Percentiles rank a stretch among this genome's conserved stretches.
Evolutionary conservation across 1,140 invertebrate genomes (phyloP).

Genomic region (Triops longicaudatus): DNA sequence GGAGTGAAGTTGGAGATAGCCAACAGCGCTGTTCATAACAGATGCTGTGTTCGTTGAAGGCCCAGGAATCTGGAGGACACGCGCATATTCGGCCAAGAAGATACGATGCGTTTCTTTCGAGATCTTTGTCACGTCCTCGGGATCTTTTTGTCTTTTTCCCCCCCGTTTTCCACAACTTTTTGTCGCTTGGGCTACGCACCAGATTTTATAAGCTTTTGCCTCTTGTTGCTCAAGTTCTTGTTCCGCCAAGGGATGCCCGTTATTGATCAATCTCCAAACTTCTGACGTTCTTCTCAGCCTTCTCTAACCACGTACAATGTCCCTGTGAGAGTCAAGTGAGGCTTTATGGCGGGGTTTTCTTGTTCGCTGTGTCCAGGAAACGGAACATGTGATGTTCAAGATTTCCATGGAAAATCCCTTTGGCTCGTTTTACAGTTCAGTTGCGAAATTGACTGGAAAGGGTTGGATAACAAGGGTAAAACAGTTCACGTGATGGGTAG

Average conservation of each 20-base stretch:
- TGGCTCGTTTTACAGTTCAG: no score
- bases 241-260: not conserved
- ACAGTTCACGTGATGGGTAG: not conserved
- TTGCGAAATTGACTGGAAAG: not conserved
- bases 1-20: not conserved
- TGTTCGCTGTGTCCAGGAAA: no score
- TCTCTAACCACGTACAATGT: no score
- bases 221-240: not conserved
- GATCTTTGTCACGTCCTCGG: not conserved
- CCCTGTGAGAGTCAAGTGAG: no score
- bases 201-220: not conserved
- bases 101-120: not conserved
- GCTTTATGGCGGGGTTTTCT: no score
- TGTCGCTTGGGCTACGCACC: not conserved
- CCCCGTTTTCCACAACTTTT: not conserved
- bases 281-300: not conserved
- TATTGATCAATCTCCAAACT: conserved; percentile 4
- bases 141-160: not conserved
- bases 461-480: not conserved
- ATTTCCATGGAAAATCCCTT: no score
- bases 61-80: not conserved
- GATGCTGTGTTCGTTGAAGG: not conserved
- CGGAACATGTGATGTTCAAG: no score
- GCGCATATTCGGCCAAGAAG: not conserved
- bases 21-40: not conserved